These are phyloP conservation scores for Danio kyathit DNA, from an alignment of 2,797 vertebrate genomes.

Conservation along the genomic window DNA sequence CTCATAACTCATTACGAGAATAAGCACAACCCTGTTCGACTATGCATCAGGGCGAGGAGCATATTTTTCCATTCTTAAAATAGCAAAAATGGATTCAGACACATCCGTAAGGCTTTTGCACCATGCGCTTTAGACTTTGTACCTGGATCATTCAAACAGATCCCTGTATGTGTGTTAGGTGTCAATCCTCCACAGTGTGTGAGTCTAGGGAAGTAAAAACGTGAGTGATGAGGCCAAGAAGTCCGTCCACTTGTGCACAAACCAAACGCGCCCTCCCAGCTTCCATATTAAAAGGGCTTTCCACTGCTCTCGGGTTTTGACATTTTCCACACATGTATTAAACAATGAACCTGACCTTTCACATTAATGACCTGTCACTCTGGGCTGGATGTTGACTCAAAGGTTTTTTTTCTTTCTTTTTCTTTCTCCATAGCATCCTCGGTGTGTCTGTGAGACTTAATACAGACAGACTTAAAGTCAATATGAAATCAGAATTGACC, in stretches of 20 bases:
- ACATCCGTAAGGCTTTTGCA: no score
- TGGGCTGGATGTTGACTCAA: background rate
- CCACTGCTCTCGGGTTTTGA: background rate
- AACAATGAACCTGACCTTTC: constrained; percentile 39
- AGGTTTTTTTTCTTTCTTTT: background rate
- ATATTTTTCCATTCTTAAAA: no score
- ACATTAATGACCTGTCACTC: constrained; percentile 28
- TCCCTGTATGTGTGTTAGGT: background rate
- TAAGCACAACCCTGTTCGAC: no score
- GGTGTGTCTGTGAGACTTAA: background rate
- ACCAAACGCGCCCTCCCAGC: background rate
- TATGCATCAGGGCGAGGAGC: no score
- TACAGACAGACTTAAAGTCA: background rate
- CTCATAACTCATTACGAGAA: no score
- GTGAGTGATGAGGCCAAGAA: constrained; percentile 19
- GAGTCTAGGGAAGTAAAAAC: constrained; percentile 28
- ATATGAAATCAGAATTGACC: constrained; percentile 7
- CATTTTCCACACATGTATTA: constrained; percentile 34
- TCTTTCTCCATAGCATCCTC: background rate
- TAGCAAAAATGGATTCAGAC: no score
- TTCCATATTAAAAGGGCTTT: constrained; percentile 26
- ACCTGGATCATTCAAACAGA: no score
- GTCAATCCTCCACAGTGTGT: background rate
- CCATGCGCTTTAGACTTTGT: no score
- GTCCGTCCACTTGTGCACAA: constrained; percentile 7